A percentile compares a stretch with the other conserved stretches of the same genome.
These are phyloP conservation scores for Eubucco bourcierii DNA, from an alignment of 2,113 vertebrate species.

Conservation along the genomic window DNA sequence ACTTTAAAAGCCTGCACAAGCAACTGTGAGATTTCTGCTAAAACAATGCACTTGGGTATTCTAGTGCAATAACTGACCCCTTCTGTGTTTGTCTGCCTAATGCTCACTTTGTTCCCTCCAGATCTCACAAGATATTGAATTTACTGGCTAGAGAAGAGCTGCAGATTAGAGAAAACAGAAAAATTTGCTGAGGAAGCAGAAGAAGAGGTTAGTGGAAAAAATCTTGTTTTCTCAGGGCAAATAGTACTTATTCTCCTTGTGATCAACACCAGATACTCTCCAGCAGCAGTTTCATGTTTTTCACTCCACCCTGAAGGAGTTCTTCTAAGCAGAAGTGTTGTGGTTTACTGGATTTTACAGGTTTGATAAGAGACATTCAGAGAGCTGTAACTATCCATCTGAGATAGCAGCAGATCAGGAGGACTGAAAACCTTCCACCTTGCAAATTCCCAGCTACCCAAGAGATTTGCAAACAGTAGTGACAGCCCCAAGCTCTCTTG, in stretches of 20 bases:
- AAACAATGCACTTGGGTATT: slow-evolving; percentile 63
- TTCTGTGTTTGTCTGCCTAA: slow-evolving; percentile 61
- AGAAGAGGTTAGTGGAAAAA: slow-evolving; percentile 52
- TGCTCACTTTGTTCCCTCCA: slow-evolving; percentile 57
- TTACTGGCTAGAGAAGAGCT: slow-evolving; percentile 45
- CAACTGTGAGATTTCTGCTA: slow-evolving; percentile 66
- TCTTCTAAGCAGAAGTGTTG: neutral
- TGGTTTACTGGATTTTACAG: neutral
- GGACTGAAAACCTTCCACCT: neutral
- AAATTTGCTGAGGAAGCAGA: slow-evolving; percentile 62
- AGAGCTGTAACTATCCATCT: neutral
- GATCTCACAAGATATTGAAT: slow-evolving; percentile 62
- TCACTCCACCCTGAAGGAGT: neutral
- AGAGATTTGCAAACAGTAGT: neutral
- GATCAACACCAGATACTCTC: slow-evolving; percentile 55
- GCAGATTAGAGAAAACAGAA: slow-evolving; percentile 58
- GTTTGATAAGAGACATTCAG: neutral
- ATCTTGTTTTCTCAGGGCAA: slow-evolving; percentile 40
- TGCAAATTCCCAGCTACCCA: neutral
- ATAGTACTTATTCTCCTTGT: slow-evolving; percentile 23
- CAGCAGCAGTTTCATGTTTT: neutral
- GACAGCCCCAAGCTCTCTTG: neutral
- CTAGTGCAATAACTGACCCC: slow-evolving; percentile 56
- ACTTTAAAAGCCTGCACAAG: slow-evolving; percentile 53
- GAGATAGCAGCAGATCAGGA: neutral